Evolutionary conservation across 2,797 vertebrate species (phyloP), one percentile per base, ranked within the genome.

Genomic region (Pangasius macronema): DNA sequence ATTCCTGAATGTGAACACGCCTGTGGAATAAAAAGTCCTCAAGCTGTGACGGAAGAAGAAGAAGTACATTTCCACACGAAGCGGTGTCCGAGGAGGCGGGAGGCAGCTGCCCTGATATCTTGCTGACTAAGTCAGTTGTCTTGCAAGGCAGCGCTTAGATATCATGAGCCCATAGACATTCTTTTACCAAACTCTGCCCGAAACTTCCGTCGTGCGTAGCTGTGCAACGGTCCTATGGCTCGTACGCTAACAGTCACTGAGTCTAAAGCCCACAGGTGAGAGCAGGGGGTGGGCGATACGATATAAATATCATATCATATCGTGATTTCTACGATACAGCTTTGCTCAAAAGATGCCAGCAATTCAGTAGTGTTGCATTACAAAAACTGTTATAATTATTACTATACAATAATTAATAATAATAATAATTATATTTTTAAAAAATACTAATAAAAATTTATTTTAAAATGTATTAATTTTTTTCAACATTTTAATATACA

Each of bases 1-100:
- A 88, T 85, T 82, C 68, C 77, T 39, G 75, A 85, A 85, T 82
- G 77, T 61, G 65, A 73, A 82, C 73, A 73, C 55, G 83, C 55
- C 49, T 24, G 72, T 20, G 24, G 73, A 84, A 55, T 61, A 86
- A 86, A 82, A 55, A 61, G 73, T 87, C 82, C 65, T 70, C 70
- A 65, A 73, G 49, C 84, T 86, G 68, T 61, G 55, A 55, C 5
- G 49, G 84, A 57, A 55, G 84, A 57, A 59, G 36, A 68, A 86
- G 83, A 63, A 86, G n/a, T 49, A 82, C 33, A 76, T 80, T 82
- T 75, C 76, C 57, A 59, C 46, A 86, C 81, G 39, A 39, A 16
- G 33, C 57, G 22, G 53, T 16, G 61, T 49, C 57, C 57, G 39
- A 82, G 42, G 51, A 83, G 4, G 63, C 4, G 46, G 63, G 33